Evolutionary conservation across 2,888 invertebrate species (phyloP).

Genomic region (Chelonus formosanus): DNA sequence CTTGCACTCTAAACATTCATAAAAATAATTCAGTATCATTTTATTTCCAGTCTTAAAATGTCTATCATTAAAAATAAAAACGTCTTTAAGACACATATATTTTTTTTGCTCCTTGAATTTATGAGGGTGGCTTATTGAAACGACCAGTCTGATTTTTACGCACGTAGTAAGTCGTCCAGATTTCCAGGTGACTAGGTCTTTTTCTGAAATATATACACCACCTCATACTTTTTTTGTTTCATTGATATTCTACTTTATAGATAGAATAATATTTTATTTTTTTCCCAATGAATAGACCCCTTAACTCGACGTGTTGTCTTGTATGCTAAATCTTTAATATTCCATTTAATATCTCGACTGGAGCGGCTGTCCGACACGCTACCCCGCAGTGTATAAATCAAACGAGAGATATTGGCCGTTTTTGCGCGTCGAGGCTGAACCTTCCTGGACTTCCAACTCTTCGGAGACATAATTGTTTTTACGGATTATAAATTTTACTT

Average conservation of each 20-base stretch:
- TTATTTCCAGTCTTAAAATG: no score
- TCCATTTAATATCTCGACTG: constrained; percentile 58
- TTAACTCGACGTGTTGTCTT: constrained; percentile 48
- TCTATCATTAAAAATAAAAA: background rate
- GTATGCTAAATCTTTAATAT: constrained; percentile 59
- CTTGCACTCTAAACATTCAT: no score
- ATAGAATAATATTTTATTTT: background rate
- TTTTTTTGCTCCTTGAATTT: constrained; percentile 45
- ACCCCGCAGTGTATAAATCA: constrained; percentile 55
- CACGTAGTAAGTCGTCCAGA: constrained; percentile 11
- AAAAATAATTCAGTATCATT: no score
- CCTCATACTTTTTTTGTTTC: background rate
- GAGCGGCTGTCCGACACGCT: constrained; percentile 33
- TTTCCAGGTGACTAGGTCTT: constrained; percentile 6
- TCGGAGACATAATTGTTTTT: constrained; percentile 60
- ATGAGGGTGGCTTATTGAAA: constrained; percentile 59
- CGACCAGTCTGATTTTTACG: constrained; percentile 33
- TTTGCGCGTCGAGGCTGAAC: constrained; percentile 49
- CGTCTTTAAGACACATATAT: constrained; percentile 18
- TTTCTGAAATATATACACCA: constrained; percentile 1
- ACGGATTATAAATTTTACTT: constrained; percentile 62
- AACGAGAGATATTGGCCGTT: constrained; percentile 60
- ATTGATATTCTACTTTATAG: background rate
- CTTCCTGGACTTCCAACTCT: constrained; percentile 36
- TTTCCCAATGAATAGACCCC: constrained; percentile 29